phyloP scores from a whole-genome alignment of 2,113 vertebrate genomes.

The Tupaia chinensis region DNA sequence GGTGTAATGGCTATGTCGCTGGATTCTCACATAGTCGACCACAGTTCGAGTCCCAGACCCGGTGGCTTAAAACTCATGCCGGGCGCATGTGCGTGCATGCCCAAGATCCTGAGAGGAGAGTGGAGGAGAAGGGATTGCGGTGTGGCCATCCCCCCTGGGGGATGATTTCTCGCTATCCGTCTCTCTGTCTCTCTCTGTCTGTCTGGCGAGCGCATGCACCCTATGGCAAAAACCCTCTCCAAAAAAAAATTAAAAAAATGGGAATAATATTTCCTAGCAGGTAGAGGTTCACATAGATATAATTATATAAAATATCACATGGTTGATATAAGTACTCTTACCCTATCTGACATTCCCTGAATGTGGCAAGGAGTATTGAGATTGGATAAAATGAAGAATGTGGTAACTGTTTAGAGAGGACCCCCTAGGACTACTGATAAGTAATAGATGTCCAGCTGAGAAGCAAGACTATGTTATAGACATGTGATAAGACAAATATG shows the following conservation, averaged over 20 bases:
- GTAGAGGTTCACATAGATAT: background rate
- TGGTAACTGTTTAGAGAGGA: background rate
- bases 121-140: too few relatives aligned
- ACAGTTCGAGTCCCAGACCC: too few relatives aligned
- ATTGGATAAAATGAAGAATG: background rate
- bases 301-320: background rate
- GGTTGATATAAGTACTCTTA: background rate
- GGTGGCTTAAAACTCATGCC: too few relatives aligned
- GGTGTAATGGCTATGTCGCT: too few relatives aligned
- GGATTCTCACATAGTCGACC: too few relatives aligned
- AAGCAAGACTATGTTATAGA: background rate
- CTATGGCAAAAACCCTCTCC: too few relatives aligned
- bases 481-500: background rate
- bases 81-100: too few relatives aligned
- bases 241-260: background rate
- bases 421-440: background rate
- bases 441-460: background rate
- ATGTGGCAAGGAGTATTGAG: background rate
- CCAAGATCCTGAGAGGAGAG: too few relatives aligned
- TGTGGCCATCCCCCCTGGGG: too few relatives aligned
- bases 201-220: too few relatives aligned
- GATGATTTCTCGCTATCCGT: too few relatives aligned
- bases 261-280: background rate
- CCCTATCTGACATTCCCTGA: background rate
- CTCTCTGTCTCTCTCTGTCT: too few relatives aligned